Percentiles rank a stretch among this genome's conserved stretches.
phyloP scores from a whole-genome alignment of 2,888 invertebrate species.

The Drosophila recens region DNA sequence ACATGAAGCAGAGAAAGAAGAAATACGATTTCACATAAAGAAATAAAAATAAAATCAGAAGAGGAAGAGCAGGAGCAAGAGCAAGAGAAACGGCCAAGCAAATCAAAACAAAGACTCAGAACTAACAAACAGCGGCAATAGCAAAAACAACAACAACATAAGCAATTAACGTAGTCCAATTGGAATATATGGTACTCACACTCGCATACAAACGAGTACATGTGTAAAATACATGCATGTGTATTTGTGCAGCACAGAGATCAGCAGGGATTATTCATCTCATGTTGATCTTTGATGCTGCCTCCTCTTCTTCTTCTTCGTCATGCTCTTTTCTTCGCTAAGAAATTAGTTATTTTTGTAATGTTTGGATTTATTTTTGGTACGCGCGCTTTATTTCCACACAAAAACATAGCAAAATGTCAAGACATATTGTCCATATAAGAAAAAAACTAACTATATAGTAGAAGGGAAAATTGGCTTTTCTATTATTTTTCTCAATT shows the following conservation, averaged over 20 bases:
- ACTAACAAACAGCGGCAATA: conserved; percentile 67
- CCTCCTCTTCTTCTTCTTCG: conserved; percentile 12
- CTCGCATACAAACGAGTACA: conserved; percentile 14
- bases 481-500: conserved; percentile 9
- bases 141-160: conserved; percentile 14
- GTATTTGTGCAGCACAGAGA: conserved; percentile 46
- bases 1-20: conserved; percentile 16
- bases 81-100: conserved; percentile 53
- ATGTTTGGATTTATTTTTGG: conserved; percentile 79
- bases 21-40: conserved; percentile 7
- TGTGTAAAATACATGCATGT: conserved; percentile 16
- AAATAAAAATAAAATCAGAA: background rate
- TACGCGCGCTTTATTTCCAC: conserved; percentile 60
- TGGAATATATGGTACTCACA: conserved; percentile 52
- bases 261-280: conserved; percentile 77
- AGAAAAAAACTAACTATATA: conserved; percentile 36
- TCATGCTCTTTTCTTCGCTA: conserved; percentile 30
- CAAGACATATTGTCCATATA: conserved; percentile 60
- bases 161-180: conserved; percentile 37
- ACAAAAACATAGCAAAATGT: conserved; percentile 68
- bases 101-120: conserved; percentile 78
- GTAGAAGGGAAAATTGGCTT: conserved; percentile 16
- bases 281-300: conserved; percentile 59
- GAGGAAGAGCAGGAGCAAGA: conserved; percentile 6
- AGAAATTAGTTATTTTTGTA: conserved; percentile 72